Conservation (phyloP, 2,797 vertebrate species). For the Paedocypris micromegethes region DNA sequence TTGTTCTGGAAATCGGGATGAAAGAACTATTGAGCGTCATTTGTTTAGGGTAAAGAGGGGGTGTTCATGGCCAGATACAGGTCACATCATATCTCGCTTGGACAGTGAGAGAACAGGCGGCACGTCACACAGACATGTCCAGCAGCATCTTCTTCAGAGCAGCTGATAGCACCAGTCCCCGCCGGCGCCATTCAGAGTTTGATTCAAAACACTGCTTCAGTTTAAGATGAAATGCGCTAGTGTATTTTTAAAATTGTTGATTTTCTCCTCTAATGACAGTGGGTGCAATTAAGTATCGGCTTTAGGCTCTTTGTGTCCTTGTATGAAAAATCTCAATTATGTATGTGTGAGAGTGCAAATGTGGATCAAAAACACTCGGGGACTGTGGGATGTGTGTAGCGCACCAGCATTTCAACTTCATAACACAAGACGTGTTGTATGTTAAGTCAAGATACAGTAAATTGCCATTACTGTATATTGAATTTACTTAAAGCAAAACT, state of each 20-base stretch:
- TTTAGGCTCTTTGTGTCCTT: constrained; percentile 71
- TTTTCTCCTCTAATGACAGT: constrained; percentile 76
- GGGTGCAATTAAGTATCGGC: constrained; percentile 72
- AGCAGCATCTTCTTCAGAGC: constrained; percentile 66
- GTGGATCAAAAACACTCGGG: constrained; percentile 3
- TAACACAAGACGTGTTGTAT: too few species aligned
- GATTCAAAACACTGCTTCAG: constrained; percentile 61
- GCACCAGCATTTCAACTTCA: too few species aligned
- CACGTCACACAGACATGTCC: constrained; percentile 61
- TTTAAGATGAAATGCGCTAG: constrained; percentile 71
- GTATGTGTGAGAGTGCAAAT: constrained; percentile 54
- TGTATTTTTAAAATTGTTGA: constrained; percentile 80
- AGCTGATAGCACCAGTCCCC: constrained; percentile 65
- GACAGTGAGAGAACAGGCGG: constrained; percentile 54
- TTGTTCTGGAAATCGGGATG: constrained; percentile 23
- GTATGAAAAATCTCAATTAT: constrained; percentile 70
- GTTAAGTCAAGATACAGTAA: too few species aligned
- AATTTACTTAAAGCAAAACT: too few species aligned
- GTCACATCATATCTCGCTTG: constrained; percentile 66
- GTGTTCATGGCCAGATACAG: constrained; percentile 55
- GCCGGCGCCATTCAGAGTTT: constrained; percentile 74
- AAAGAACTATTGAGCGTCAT: background rate
- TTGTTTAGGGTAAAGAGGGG: constrained; percentile 61
- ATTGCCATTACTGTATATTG: too few species aligned
- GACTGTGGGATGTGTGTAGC: too few species aligned